Evolutionary conservation across 1,140 invertebrate genomes (phyloP).

Genomic region (Metopolophium dirhodum): DNA sequence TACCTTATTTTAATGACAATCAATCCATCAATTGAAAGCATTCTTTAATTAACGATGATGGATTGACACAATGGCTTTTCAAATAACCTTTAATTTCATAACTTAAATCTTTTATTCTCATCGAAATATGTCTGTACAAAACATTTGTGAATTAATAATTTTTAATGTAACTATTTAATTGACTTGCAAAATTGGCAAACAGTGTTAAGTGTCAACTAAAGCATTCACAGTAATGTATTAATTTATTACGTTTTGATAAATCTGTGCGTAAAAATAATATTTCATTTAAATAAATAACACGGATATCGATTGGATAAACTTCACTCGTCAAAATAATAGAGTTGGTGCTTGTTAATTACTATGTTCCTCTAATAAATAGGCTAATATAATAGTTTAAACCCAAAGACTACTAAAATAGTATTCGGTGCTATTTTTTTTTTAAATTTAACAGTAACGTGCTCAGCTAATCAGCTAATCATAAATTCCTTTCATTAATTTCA

Average conservation of each 20-base stretch:
- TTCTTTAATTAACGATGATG: background rate
- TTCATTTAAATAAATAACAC: background rate
- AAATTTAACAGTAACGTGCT: background rate
- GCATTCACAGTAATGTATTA: background rate
- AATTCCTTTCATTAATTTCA: background rate
- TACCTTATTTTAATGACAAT: background rate
- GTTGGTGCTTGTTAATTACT: background rate
- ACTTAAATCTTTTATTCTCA: background rate
- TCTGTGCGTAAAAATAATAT: background rate
- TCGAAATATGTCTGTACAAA: background rate
- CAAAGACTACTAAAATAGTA: too few species aligned
- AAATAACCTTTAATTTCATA: background rate
- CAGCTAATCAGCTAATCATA: background rate
- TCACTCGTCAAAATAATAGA: background rate
- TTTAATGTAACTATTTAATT: background rate
- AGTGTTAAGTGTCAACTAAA: background rate
- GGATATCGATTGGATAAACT: background rate
- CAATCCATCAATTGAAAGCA: background rate
- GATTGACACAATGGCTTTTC: background rate
- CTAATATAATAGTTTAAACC: too few species aligned
- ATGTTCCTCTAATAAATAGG: too few species aligned
- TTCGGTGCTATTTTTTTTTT: background rate
- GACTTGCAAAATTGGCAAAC: background rate
- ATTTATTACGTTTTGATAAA: background rate
- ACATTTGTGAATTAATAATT: background rate